These are phyloP conservation scores for Hololepta plana DNA, from an alignment of 2,888 invertebrate genomes.

Conservation along the genomic window DNA sequence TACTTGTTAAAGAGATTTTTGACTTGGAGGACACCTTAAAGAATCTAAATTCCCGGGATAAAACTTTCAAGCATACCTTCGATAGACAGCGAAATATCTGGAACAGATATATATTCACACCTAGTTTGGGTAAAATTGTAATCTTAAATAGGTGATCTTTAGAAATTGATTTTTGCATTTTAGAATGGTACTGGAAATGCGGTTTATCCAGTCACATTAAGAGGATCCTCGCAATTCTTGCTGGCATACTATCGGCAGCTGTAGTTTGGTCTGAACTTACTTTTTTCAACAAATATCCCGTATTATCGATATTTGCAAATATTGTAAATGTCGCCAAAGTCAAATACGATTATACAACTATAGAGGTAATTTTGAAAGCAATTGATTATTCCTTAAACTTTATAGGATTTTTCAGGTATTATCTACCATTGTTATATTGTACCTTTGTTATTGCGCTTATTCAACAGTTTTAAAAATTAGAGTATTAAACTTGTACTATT, in stretches of 20 bases:
- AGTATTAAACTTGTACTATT: constrained; percentile 88
- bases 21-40: constrained; percentile 75
- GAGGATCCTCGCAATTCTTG: constrained; percentile 49
- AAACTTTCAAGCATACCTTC: constrained; percentile 50
- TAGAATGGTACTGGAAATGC: constrained; percentile 98
- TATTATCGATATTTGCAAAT: constrained; percentile 91
- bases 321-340: constrained; percentile 67
- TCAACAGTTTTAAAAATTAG: constrained; percentile 94
- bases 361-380: constrained; percentile 52
- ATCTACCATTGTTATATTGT: constrained; percentile 80
- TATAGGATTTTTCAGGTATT: constrained; percentile 43
- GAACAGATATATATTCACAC: constrained; percentile 42
- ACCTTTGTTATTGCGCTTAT: constrained; percentile 94
- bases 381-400: too few relatives aligned
- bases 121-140: constrained; percentile 39
- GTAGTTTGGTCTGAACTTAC: constrained; percentile 99
- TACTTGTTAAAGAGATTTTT: constrained; percentile 61
- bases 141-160: constrained; percentile 5
- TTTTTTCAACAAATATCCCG: constrained; percentile 85
- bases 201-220: constrained; percentile 57
- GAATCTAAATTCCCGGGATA: constrained; percentile 47
- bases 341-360: constrained; percentile 81
- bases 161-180: constrained; percentile 15
- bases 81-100: constrained; percentile 39
- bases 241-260: constrained; percentile 64